phyloP scores from a whole-genome alignment of 1,140 invertebrate genomes.

The Liolophura sinensis region DNA sequence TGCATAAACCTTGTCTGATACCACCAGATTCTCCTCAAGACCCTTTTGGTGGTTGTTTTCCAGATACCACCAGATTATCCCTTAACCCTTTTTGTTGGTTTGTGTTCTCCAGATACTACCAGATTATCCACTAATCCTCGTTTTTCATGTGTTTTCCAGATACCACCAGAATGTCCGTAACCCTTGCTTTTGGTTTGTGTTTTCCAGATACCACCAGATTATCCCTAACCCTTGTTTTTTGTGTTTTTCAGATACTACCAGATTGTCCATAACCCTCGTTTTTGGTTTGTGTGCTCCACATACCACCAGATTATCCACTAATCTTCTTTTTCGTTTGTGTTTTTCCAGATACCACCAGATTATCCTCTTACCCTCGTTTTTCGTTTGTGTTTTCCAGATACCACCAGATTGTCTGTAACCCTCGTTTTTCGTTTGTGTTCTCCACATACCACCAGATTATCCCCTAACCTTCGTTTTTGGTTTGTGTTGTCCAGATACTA shows the following conservation, averaged over 20 bases:
- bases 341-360: neutral
- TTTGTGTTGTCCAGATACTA: conserved; percentile 60
- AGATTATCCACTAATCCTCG: conserved; percentile 14
- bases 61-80: conserved; percentile 59
- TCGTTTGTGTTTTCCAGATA: too few species aligned
- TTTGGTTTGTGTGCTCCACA: conserved; percentile 1
- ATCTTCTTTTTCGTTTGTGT: neutral
- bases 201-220: too few species aligned
- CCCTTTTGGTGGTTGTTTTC: too few species aligned
- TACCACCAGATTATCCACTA: neutral
- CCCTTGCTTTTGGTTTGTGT: too few species aligned
- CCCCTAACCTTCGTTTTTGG: neutral
- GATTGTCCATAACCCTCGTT: neutral
- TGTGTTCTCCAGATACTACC: conserved; percentile 45
- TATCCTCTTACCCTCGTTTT: too few species aligned
- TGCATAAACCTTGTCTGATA: conserved; percentile 54
- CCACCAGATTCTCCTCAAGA: conserved; percentile 44
- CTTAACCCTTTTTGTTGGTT: neutral
- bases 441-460: conserved; percentile 60
- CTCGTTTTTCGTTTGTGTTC: conserved; percentile 1
- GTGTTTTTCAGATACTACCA: neutral
- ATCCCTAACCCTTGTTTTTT: too few species aligned
- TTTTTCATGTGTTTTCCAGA: too few species aligned
- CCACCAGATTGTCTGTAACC: neutral
- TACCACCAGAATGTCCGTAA: too few species aligned